Conservation (phyloP, 1,140 invertebrate species). For the Eumaeus atala region DNA sequence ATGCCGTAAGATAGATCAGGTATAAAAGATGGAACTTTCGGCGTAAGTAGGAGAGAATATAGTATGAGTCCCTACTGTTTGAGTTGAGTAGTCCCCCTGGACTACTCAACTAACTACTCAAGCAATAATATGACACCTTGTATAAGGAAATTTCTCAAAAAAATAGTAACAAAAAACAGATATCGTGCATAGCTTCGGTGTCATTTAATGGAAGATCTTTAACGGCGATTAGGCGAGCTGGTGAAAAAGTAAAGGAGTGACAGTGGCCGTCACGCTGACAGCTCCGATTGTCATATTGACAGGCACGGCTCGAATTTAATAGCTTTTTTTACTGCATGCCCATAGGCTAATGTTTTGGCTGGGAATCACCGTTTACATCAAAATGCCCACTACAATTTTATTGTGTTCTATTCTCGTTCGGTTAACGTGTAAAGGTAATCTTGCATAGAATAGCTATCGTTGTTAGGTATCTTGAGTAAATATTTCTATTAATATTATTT, state of each 20-base stretch:
- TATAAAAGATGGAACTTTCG: too few species aligned
- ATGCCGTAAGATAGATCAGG: too few species aligned
- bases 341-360: background rate
- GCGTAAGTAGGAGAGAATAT: too few species aligned
- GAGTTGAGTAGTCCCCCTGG: too few species aligned
- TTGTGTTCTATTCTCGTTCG: too few species aligned
- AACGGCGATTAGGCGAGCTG: slow-evolving; percentile 43
- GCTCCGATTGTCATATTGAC: slow-evolving; percentile 21
- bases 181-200: slow-evolving; percentile 53
- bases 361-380: background rate
- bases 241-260: slow-evolving; percentile 39
- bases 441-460: too few species aligned
- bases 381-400: too few species aligned
- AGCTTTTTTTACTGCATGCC: slow-evolving; percentile 4
- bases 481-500: too few species aligned
- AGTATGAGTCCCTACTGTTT: too few species aligned
- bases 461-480: too few species aligned
- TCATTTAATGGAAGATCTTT: slow-evolving; percentile 49
- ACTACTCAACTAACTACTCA: background rate
- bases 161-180: slow-evolving; percentile 31
- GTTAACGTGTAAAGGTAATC: background rate
- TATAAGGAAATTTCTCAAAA: slow-evolving; percentile 27
- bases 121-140: slow-evolving; percentile 24
- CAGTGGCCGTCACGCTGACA: slow-evolving; percentile 20
- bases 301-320: slow-evolving; percentile 12